These are phyloP conservation scores for Saxidomus purpurata DNA, from an alignment of 1,140 invertebrate genomes.

Conservation along the genomic window DNA sequence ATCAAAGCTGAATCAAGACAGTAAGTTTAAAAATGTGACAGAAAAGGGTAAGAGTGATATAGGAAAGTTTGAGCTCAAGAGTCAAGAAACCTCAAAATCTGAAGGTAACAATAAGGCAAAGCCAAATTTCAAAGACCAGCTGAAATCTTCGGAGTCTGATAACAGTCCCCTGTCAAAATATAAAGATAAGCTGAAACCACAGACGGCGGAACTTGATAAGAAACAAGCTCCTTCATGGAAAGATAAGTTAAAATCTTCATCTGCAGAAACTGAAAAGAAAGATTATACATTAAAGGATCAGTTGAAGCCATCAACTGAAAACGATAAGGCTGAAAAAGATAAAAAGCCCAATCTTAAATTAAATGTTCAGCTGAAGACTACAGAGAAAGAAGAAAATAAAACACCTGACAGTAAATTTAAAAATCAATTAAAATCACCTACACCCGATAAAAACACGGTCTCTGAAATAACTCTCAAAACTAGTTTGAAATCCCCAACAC, in stretches of 20 bases:
- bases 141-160: background rate
- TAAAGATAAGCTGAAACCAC: slow-evolving; percentile 30
- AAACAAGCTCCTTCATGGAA: slow-evolving; percentile 35
- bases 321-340: background rate
- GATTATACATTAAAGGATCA: background rate
- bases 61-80: background rate
- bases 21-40: background rate
- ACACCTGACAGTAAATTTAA: background rate
- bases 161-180: slow-evolving; percentile 1
- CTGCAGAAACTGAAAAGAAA: slow-evolving; percentile 32
- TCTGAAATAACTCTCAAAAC: background rate
- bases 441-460: background rate
- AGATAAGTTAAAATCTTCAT: slow-evolving; percentile 26
- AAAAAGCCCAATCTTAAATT: background rate
- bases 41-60: background rate
- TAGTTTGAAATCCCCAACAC: background rate
- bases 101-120: background rate
- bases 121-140: background rate
- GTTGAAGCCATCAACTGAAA: slow-evolving; percentile 6
- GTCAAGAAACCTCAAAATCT: background rate
- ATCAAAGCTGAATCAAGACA: background rate
- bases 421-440: slow-evolving; percentile 4
- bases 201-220: slow-evolving; percentile 8
- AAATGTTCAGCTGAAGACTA: background rate
- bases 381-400: background rate